A percentile compares a stretch with the other conserved stretches of the same genome.
phyloP scores from a whole-genome alignment of 2,797 vertebrate species.

The Hydrophis major region DNA sequence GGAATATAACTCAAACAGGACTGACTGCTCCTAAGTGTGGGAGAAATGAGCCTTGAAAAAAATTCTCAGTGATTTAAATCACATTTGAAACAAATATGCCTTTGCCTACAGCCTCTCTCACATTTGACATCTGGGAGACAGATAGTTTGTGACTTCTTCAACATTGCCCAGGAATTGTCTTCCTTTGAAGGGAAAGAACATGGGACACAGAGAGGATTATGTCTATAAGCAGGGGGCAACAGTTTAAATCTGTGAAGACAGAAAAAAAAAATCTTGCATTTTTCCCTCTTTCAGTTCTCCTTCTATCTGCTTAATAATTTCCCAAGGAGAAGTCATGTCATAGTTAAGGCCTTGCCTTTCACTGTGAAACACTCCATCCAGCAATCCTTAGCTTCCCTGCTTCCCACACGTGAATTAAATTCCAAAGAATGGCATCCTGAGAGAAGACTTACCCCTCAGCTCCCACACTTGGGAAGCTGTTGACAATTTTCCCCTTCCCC shows the following conservation, averaged over 20 bases:
- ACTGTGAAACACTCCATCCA: neutral
- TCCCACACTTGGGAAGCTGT: neutral
- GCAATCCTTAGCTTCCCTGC: neutral
- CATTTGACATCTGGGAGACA: neutral
- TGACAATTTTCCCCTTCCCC: neutral
- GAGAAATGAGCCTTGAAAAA: neutral
- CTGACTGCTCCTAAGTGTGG: neutral
- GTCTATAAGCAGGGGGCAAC: neutral
- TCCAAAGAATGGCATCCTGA: neutral
- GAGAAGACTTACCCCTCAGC: neutral
- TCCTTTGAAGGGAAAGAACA: neutral
- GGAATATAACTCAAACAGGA: neutral
- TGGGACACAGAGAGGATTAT: neutral
- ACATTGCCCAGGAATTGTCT: neutral
- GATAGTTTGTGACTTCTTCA: neutral
- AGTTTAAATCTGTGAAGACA: neutral
- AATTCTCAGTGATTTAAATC: neutral
- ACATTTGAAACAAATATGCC: neutral
- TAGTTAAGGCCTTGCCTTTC: neutral
- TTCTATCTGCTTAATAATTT: neutral
- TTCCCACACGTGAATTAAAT: neutral
- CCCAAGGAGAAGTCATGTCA: neutral
- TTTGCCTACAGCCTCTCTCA: neutral
- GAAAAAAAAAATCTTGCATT: neutral
- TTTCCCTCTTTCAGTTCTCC: neutral